Evolutionary conservation across 1,140 invertebrate genomes (phyloP), one percentile per base, ranked within the genome.

Genomic region (Diorhabda elongata): DNA sequence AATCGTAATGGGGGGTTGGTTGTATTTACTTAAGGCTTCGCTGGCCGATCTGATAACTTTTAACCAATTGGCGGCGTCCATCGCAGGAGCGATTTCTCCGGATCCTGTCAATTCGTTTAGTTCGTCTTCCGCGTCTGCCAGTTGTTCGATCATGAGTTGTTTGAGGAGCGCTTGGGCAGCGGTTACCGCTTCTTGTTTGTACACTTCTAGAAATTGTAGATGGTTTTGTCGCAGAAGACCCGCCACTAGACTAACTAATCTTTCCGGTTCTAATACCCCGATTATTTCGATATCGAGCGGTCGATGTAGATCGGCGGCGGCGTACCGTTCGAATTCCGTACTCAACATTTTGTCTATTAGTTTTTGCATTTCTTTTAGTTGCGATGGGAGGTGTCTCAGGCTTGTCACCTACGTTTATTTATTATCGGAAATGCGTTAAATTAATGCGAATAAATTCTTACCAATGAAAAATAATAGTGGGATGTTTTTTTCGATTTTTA

Each of bases 341-440:
- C 91, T 91, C 71, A 99, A 86, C 94, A 99, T 97, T 83, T 96
- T 97, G 76, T 98, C 95, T 75, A 99, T 98, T 4, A 98, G 84
- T 78, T 93, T 91, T 77, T 96, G 92, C 89, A 99, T 95, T 87
- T 99, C 98, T 69, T 90, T 91, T n/a, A 99, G 84, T 83, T 99
- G 96, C 60, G 94, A 95, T 72, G 94, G 92, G 71, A 99, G 84
- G 84, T 99, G 96, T 79, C 97, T 91, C 80, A 98, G 97, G 81
- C 96, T 95, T 77, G 95, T 92, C 60, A 98, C 88, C 63, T 64
- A 43, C 2, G 26, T 26, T 26, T 26, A 26, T 26, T 26, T 26
- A 26, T 26, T 26, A 26, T 26, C 26, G 26, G 26, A 26, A 26
- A 26, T 26, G 26, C 26, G 26, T 26, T 26, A 26, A 26, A 26